Conservation (phyloP, 2,888 invertebrate genomes). For the Acronicta aceris region DNA sequence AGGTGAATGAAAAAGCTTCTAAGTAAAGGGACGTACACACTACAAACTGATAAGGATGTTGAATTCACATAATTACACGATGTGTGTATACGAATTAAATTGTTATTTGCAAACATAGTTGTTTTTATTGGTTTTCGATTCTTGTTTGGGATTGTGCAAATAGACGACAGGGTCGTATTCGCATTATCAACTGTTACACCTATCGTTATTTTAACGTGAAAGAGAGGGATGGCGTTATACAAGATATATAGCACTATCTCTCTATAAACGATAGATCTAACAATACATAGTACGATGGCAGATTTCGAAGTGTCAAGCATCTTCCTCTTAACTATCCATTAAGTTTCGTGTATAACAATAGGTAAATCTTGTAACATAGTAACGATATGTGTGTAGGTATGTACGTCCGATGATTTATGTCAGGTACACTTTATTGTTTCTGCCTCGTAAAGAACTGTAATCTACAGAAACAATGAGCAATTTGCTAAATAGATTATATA, state of each 20-base stretch:
- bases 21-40: conserved; percentile 71
- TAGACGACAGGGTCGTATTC: conserved; percentile 35
- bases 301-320: conserved; percentile 60
- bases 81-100: conserved; percentile 85
- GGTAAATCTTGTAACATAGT: conserved; percentile 77
- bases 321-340: conserved; percentile 68
- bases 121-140: conserved; percentile 66
- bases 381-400: conserved; percentile 75
- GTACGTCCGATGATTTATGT: conserved; percentile 84
- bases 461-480: conserved; percentile 87
- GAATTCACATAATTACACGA: conserved; percentile 55
- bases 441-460: conserved; percentile 85
- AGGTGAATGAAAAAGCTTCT: conserved; percentile 53
- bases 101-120: conserved; percentile 75
- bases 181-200: neutral
- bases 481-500: conserved; percentile 87
- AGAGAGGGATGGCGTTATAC: neutral
- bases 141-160: conserved; percentile 78
- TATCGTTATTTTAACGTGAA: neutral
- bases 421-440: conserved; percentile 85
- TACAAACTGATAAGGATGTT: conserved; percentile 39
- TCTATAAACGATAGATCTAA: neutral
- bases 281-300: conserved; percentile 26
- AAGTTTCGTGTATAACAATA: conserved; percentile 78
- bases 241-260: neutral